Evolutionary conservation across 2,888 invertebrate species (phyloP), one percentile per base, ranked within the genome.

Genomic region (Andrena fulva): DNA sequence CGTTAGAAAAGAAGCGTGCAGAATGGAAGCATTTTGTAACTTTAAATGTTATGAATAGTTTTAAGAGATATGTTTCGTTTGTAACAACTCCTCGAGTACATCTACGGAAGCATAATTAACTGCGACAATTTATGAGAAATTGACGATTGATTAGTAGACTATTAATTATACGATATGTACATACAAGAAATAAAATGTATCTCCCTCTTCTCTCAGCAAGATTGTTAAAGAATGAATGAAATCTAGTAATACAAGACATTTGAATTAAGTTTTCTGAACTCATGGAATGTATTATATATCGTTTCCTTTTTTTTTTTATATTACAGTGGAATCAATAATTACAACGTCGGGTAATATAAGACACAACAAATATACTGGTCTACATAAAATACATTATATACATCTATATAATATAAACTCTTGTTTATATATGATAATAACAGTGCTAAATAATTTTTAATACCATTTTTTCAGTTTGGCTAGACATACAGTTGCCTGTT

Each of bases 301-400:
- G 56, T 71, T 87, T 54, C 27, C 24, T 56, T 54, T 56, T 54
- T 56, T 85, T 85, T 56, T 56, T 85, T 82, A 79, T 84, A 88
- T 88, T 91, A 90, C 87, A 91, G 79, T 87, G 80, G 85, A 87
- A 89, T 89, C 84, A 85, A 89, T 89, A 89, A 86, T 89, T 89
- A 90, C 87, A 90, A 89, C 87, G 83, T 86, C 79, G 48, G 85
- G 85, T 90, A 91, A 91, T 91, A 91, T 87, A 63, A 79, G 83
- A 82, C 84, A 90, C 82, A 90, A 84, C 73, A 82, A 77, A 77
- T 85, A 87, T 83, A 90, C 84, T 82, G 76, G 69, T 80, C 81
- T 86, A 90, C 75, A 84, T 87, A 90, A 89, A 86, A 88, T 91
- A 90, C 87, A 90, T 79, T 90, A 90, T 92, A 80, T 90, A 91